Base-by-base conservation (phyloP, 2,888 invertebrate genomes). In the Rosalia funebris region DNA sequence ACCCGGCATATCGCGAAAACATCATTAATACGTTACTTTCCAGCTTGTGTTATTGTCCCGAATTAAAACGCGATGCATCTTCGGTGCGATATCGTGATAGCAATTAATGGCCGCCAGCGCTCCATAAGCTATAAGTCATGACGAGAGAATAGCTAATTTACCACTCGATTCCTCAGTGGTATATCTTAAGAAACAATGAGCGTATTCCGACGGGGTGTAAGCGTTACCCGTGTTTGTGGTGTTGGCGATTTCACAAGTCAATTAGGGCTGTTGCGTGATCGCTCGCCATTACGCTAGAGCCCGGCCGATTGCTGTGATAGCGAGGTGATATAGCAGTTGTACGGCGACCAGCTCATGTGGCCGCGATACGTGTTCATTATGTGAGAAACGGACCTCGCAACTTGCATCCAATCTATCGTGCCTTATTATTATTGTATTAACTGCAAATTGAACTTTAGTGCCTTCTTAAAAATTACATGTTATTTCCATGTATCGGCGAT, bases 231-330 rank as follows among this genome's bases (percentile, higher is more conserved):
- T 39, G 41, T 61, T 57, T 61, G 63, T 57, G 55, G 72, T 69
- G 75, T 74, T 77, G 75, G 76, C 69, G 75, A 76, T 76, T 78
- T 78, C 78, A 78, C 77, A 76, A 80, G 79, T 80, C 81, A 80
- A 80, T 81, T 81, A 79, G 77, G 74, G 69, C 69, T 68, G 58
- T 74, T 77, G 80, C 81, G 79, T 81, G 81, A 74, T 76, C 68
- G 72, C 62, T 69, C 70, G 74, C 78, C 79, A 81, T 81, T 79
- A 81, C 74, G 65, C 60, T 44, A 25, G 57, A 60, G 60, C 45
- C 50, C 61, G 60, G 41, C 39, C 66, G 65, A 66, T 68, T 60
- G 63, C 57, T 62, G 58, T 63, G 65, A 67, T 66, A 64, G 63
- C 25, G 58, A 69, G 63, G 66, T 68, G 67, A 69, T 66, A 63